Percentiles rank a stretch among this genome's conserved stretches.
These are phyloP conservation scores for Adoxophyes honmai DNA, from an alignment of 1,140 invertebrate genomes.

Conservation along the genomic window DNA sequence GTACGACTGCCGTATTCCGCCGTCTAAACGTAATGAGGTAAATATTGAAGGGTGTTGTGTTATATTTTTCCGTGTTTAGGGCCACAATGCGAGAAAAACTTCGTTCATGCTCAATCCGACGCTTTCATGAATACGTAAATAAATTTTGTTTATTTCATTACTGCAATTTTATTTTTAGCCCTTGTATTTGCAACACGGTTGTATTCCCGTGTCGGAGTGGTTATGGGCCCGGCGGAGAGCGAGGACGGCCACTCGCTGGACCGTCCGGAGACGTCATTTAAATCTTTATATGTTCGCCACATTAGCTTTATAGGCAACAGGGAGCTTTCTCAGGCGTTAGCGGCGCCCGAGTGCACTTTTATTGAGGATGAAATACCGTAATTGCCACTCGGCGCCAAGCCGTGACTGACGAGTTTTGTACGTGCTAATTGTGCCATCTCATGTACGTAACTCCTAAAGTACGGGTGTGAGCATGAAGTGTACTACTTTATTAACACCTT, in stretches of 20 bases:
- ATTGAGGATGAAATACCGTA: slow-evolving; percentile 69
- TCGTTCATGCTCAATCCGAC: not conserved
- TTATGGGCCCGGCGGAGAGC: too few species aligned
- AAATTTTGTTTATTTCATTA: too few species aligned
- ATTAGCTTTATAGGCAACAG: slow-evolving; percentile 62
- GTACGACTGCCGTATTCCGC: slow-evolving; percentile 50
- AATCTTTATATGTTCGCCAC: slow-evolving; percentile 60
- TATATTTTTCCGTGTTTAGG: slow-evolving; percentile 9
- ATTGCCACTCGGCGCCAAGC: slow-evolving; percentile 59
- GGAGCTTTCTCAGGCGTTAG: slow-evolving; percentile 53
- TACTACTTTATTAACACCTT: not conserved
- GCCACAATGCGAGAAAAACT: slow-evolving; percentile 8
- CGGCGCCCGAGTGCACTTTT: slow-evolving; percentile 64
- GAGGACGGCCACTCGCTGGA: not conserved
- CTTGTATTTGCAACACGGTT: too few species aligned
- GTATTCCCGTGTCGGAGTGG: too few species aligned
- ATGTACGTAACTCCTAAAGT: slow-evolving; percentile 19
- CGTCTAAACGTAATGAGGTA: slow-evolving; percentile 50
- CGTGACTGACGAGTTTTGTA: slow-evolving; percentile 56
- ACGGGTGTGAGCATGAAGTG: not conserved
- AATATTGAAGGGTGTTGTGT: slow-evolving; percentile 32
- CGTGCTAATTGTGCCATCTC: slow-evolving; percentile 51
- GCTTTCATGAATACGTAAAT: slow-evolving; percentile 7
- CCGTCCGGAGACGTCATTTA: slow-evolving; percentile 45
- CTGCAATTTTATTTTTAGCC: too few species aligned